Evolutionary conservation across 2,888 invertebrate genomes (phyloP), one percentile per base, ranked within the genome.

Genomic region (Apocheima hispidaria): DNA sequence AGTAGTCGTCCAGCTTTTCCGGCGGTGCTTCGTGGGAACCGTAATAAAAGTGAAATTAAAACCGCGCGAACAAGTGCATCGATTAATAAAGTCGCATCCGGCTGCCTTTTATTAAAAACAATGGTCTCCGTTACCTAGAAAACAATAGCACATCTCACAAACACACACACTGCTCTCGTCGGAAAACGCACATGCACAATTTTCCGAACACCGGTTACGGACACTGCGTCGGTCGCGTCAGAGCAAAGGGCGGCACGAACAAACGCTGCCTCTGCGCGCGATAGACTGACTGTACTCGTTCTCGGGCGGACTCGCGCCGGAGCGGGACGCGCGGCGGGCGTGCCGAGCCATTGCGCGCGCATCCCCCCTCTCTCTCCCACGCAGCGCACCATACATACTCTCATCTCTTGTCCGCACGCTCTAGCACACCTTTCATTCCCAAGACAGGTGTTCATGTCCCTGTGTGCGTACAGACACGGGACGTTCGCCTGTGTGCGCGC

Each of bases 161-260:
- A 82, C 89, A 92, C 91, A 91, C 86, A 92, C 92, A 91, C 91
- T 89, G 86, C 87, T 85, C 80, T 84, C 82, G 83, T 86, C 91
- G 92, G 92, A 91, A 92, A 92, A 90, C 90, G 92, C 92, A 92
- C 92, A 92, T 91, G 89, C 92, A 92, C 92, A 92, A 92, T 92
- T 92, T 91, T 91, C 92, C 92, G 91, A 91, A 89, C 88, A 88
- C 87, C 90, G 87, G 84, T 90, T 90, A 88, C 90, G 90, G 90
- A 86, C 87, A 90, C 90, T 87, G 90, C 87, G 90, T 90, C 90
- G 91, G 86, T 91, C 91, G 89, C 90, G 86, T 84, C 80, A 79
- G 73, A 87, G 84, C 88, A 87, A 86, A 83, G 82, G 78, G 88
- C 87, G 87, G 88, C 88, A 90, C 90, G 77, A 82, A 81, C 84